phyloP scores from a whole-genome alignment of 92 coral and sea anemone genomes.

The Zoanthus sociatus region DNA sequence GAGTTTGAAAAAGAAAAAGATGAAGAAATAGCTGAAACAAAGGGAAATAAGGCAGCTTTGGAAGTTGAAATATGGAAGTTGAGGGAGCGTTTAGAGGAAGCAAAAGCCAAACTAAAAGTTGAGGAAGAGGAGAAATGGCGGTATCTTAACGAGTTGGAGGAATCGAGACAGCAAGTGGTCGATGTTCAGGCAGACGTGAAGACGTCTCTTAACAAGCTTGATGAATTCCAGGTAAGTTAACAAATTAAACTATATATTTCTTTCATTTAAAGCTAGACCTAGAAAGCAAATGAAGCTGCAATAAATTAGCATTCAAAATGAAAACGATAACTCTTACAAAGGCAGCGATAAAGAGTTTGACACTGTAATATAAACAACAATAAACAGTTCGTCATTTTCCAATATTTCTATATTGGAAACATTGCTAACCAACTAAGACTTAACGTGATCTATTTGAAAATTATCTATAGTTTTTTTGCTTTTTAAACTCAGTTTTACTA shows the following conservation, averaged over 20 bases:
- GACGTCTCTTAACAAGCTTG: slow-evolving; percentile 67
- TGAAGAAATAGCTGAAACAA: slow-evolving; percentile 72
- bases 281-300: too few relatives aligned
- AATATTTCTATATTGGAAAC: too few relatives aligned
- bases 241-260: not conserved
- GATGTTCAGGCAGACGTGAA: slow-evolving; percentile 73
- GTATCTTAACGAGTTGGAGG: slow-evolving; percentile 67
- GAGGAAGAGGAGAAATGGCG: slow-evolving; percentile 75
- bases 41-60: slow-evolving; percentile 69
- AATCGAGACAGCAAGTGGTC: slow-evolving; percentile 64
- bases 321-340: too few relatives aligned
- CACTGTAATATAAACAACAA: too few relatives aligned
- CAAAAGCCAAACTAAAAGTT: slow-evolving; percentile 60
- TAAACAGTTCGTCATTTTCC: too few relatives aligned
- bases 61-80: slow-evolving; percentile 79
- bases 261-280: too few relatives aligned
- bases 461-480: too few relatives aligned
- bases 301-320: too few relatives aligned
- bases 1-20: slow-evolving; percentile 80
- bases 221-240: slow-evolving; percentile 40
- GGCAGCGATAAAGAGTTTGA: too few relatives aligned
- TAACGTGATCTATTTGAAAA: too few relatives aligned
- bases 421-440: too few relatives aligned
- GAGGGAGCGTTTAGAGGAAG: slow-evolving; percentile 72
- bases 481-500: too few relatives aligned